Percentiles rank a stretch among this genome's conserved stretches.
Conservation (phyloP, 2,888 invertebrate genomes). For the Pomacea canaliculata region DNA sequence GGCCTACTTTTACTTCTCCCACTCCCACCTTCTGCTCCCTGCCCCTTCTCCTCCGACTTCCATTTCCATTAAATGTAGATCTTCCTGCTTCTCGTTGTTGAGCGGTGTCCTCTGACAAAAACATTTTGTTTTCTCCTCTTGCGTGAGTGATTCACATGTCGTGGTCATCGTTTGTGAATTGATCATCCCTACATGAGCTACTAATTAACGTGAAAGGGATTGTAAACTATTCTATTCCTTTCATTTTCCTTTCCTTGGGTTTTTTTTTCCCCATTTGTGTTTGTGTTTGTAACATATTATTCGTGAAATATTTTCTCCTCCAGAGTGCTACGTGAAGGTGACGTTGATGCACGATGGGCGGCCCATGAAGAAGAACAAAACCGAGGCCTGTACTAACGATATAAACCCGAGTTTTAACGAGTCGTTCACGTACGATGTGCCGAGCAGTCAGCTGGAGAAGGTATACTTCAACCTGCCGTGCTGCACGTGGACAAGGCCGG, state of each 20-base stretch:
- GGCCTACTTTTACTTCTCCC: not conserved
- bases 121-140: not conserved
- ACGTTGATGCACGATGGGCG: constrained; percentile 59
- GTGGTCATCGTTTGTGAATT: too few species aligned
- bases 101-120: too few species aligned
- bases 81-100: not conserved
- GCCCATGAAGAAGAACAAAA: constrained; percentile 56
- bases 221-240: too few species aligned
- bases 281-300: too few species aligned
- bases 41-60: not conserved
- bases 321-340: constrained; percentile 55
- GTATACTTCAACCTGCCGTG: constrained; percentile 55
- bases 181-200: too few species aligned
- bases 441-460: constrained; percentile 50
- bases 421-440: constrained; percentile 59
- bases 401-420: constrained; percentile 57
- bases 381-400: constrained; percentile 43
- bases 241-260: too few species aligned
- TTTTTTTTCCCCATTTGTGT: too few species aligned
- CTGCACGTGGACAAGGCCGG: constrained; percentile 43
- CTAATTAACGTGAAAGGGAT: too few species aligned
- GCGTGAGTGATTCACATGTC: too few species aligned
- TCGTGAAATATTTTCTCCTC: not conserved
- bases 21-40: not conserved
- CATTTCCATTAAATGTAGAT: not conserved